Percentiles rank a stretch among this genome's conserved stretches.
Evolutionary conservation across 2,113 vertebrate genomes (phyloP).

Genomic region (Corapipo altera): DNA sequence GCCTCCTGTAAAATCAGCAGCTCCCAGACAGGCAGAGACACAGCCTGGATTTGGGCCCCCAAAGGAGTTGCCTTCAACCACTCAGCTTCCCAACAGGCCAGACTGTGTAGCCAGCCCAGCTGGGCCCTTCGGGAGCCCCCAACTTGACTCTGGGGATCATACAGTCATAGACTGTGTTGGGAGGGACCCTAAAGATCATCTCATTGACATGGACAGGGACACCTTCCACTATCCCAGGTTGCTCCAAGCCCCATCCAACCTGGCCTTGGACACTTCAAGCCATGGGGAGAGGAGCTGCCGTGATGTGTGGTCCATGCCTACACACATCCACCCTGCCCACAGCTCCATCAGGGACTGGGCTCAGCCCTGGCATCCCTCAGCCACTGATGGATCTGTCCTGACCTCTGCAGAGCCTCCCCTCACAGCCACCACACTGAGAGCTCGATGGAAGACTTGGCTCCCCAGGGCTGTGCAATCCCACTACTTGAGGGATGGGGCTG

Average conservation of each 20-base stretch:
- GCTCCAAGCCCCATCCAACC: not conserved
- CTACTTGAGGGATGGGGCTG: not conserved
- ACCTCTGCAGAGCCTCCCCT: not conserved
- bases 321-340: not conserved
- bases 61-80: not conserved
- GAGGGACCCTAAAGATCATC: not conserved
- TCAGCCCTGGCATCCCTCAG: fast-evolving
- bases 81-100: not conserved
- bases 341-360: not conserved
- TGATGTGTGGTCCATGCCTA: not conserved
- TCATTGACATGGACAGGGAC: not conserved
- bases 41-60: not conserved
- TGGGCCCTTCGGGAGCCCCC: not conserved
- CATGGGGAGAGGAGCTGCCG: not conserved
- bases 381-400: not conserved
- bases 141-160: not conserved
- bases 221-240: not conserved
- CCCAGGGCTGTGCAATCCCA: fast-evolving
- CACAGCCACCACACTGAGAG: fast-evolving
- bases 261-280: not conserved
- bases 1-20: not conserved
- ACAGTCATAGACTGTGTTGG: not conserved
- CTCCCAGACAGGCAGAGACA: fast-evolving
- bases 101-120: not conserved
- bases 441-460: not conserved